phyloP scores from a whole-genome alignment of 2,113 vertebrate genomes.

The Neoarius graeffei region DNA sequence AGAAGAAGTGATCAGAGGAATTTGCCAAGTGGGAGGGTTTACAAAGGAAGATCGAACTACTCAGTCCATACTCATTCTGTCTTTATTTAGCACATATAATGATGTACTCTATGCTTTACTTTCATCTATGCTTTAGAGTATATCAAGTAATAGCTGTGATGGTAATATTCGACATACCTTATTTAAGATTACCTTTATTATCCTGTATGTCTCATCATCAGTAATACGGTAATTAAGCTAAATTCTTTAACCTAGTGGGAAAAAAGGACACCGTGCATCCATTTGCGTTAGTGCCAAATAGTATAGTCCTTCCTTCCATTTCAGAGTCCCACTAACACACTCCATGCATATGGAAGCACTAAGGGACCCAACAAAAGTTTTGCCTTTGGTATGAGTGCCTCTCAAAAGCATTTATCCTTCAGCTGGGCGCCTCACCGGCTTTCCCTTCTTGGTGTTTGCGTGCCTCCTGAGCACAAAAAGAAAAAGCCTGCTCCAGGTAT shows the following conservation, averaged over 20 bases:
- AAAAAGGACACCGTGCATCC: background rate
- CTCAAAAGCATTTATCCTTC: constrained; percentile 56
- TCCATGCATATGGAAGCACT: constrained; percentile 36
- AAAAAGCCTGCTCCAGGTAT: constrained; percentile 64
- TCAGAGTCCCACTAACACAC: constrained; percentile 21
- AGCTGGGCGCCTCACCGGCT: constrained; percentile 47
- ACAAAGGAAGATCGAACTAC: constrained; percentile 11
- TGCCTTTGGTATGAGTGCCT: constrained; percentile 57
- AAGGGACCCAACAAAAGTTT: constrained; percentile 29
- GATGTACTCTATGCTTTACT: background rate
- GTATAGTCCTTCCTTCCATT: constrained; percentile 22
- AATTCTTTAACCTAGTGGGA: background rate
- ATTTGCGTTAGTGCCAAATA: background rate
- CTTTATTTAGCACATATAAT: background rate
- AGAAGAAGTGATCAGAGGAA: constrained; percentile 10
- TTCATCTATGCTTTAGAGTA: background rate
- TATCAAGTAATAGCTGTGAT: background rate
- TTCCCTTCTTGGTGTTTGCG: constrained; percentile 58
- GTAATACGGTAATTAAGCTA: background rate
- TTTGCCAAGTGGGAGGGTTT: constrained; percentile 10
- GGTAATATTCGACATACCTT: background rate
- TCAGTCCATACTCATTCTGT: background rate
- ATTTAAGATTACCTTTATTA: background rate
- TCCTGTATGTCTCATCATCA: background rate
- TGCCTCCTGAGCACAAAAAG: constrained; percentile 65